A percentile compares a stretch with the other conserved stretches of the same genome.
These are phyloP conservation scores for Leuciscus waleckii DNA, from an alignment of 2,797 vertebrate species.

Conservation along the genomic window DNA sequence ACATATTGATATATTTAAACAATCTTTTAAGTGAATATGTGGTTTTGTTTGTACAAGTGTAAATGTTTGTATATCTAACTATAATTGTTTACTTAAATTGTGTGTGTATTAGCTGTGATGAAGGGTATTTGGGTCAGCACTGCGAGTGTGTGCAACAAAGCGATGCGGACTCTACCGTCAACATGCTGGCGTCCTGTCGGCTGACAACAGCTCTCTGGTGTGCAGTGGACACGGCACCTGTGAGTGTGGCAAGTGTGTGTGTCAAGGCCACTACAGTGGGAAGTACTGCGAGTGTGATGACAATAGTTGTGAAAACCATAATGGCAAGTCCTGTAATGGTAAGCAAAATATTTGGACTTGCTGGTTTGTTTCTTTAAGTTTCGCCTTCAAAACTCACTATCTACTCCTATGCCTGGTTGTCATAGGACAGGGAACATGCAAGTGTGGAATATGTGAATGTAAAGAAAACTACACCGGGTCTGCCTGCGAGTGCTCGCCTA, in stretches of 20 bases:
- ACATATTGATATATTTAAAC: background rate
- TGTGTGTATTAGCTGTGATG: slow-evolving; percentile 70
- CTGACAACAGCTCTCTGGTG: slow-evolving; percentile 36
- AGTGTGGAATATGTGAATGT: slow-evolving; percentile 75
- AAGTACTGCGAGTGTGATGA: slow-evolving; percentile 76
- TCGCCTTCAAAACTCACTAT: background rate
- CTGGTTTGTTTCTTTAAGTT: background rate
- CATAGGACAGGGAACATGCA: slow-evolving; percentile 73
- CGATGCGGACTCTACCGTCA: slow-evolving; percentile 52
- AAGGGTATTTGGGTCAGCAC: slow-evolving; percentile 67
- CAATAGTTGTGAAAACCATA: slow-evolving; percentile 68
- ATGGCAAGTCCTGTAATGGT: slow-evolving; percentile 78
- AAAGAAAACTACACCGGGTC: slow-evolving; percentile 63
- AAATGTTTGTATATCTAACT: background rate
- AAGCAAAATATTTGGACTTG: slow-evolving; percentile 34
- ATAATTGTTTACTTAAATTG: background rate
- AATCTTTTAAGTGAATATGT: background rate
- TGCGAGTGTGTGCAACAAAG: slow-evolving; percentile 75
- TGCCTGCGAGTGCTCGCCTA: slow-evolving; percentile 73
- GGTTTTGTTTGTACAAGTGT: background rate
- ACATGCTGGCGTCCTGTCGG: slow-evolving; percentile 67
- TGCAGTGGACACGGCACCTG: slow-evolving; percentile 79
- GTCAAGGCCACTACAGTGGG: slow-evolving; percentile 68
- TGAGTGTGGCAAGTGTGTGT: slow-evolving; percentile 77
- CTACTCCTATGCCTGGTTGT: slow-evolving; percentile 12